Conservation (phyloP, 2,113 vertebrate genomes). For the Desmodus rotundus region DNA sequence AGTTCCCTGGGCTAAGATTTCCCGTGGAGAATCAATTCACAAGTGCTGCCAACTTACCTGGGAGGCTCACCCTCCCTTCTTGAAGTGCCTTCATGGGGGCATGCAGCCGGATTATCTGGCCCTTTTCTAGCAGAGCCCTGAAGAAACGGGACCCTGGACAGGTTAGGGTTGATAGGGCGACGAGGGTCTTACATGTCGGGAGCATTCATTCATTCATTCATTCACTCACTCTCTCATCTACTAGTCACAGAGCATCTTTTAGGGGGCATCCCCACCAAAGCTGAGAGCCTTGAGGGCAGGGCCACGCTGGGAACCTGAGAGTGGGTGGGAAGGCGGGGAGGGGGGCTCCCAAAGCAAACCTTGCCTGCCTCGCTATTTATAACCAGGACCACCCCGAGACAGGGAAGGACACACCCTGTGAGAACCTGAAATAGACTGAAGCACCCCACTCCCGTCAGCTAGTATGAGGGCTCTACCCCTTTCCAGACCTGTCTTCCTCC, state of each 20-base stretch:
- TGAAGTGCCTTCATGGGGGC: accelerated
- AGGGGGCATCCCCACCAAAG: accelerated
- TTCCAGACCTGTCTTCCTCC: accelerated
- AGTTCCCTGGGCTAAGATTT: background rate
- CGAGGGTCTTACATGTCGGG: background rate
- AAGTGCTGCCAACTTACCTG: accelerated
- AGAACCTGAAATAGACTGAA: background rate
- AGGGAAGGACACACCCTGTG: background rate
- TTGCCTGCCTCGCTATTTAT: background rate
- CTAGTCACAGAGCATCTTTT: background rate
- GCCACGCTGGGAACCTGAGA: background rate
- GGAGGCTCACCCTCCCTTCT: no score
- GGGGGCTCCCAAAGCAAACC: background rate
- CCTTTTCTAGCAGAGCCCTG: background rate
- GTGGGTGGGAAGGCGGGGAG: background rate
- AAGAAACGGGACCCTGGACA: background rate
- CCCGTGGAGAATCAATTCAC: background rate
- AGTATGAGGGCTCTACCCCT: accelerated
- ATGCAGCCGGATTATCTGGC: accelerated
- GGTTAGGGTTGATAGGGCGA: background rate
- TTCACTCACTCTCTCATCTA: background rate
- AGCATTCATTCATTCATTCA: background rate
- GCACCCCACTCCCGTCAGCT: background rate
- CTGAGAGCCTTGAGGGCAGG: background rate
- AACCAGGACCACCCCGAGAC: background rate